Evolutionary conservation across 2,113 vertebrate genomes (phyloP).

Genomic region (Solenodon paradoxus): DNA sequence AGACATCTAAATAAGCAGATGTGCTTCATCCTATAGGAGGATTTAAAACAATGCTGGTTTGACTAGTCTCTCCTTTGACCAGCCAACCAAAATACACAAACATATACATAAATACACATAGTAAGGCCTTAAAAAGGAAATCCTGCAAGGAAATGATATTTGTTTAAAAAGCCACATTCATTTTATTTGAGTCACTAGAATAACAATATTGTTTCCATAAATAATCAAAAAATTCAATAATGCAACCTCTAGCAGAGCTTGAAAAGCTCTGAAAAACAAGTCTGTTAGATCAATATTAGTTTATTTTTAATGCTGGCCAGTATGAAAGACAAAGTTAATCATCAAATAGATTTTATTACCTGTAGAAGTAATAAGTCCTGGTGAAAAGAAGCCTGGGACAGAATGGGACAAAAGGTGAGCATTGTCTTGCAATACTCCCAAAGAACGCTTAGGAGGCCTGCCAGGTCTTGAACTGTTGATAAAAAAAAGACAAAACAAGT

Average conservation of each 20-base stretch:
- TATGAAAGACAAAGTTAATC: conserved; percentile 74
- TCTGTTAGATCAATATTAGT: conserved; percentile 86
- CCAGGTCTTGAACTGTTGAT: conserved; percentile 91
- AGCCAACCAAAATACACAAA: neutral
- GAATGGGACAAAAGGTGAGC: conserved; percentile 89
- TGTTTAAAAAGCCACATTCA: conserved; percentile 75
- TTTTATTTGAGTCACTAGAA: conserved; percentile 76
- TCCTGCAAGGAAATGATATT: conserved; percentile 76
- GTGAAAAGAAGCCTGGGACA: conserved; percentile 90
- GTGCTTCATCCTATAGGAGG: conserved; percentile 6
- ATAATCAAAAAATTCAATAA: conserved; percentile 85
- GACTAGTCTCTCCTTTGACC: neutral
- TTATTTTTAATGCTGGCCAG: conserved; percentile 83
- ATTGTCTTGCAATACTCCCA: conserved; percentile 89
- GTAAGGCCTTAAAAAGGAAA: conserved; percentile 74
- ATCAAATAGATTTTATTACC: conserved; percentile 85
- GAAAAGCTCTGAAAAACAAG: conserved; percentile 84
- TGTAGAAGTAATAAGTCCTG: conserved; percentile 92
- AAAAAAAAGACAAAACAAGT: conserved; percentile 68
- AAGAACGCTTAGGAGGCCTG: conserved; percentile 92
- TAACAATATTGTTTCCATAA: conserved; percentile 76
- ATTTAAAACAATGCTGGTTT: conserved; percentile 54
- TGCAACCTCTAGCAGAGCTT: conserved; percentile 84
- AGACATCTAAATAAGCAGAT: conserved; percentile 48
- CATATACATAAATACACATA: conserved; percentile 32